Base-by-base conservation (phyloP, 1,140 invertebrate species). In the Archivesica marissinica region DNA sequence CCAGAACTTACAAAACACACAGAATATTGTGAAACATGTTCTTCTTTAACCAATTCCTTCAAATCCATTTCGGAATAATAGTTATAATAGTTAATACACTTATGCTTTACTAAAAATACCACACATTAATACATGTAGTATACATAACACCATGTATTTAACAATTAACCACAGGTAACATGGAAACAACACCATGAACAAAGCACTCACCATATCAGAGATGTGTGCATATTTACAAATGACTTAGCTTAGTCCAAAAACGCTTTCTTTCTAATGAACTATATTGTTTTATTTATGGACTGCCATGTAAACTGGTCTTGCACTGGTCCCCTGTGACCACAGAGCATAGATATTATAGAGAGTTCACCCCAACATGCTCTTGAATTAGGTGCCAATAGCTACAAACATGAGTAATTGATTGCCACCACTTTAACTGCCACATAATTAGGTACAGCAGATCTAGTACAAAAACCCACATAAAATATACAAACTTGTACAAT, bases 261-360 rank as follows among this genome's bases (percentile, higher is more conserved):
- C 59, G 38, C 33, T 64, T 64, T 64, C 59, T 64, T 6, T 35
- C 59, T 64, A 64, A 64, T 64, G 30, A 59, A 23, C 2, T 13
- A 35, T 64, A 35, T 35, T 64, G 59, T 64, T 64, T 64, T 64
- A 64, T 64, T 64, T 64, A 64, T 64, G n/a, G 28, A 35, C 38
- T 9, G 17, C 59, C 59, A 33, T 35, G 30, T 35, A 64, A 64
- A 64, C 20, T 33, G 59, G 23, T 64, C 30, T 64, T 64, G 17
- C 13, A 2, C 1, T 64, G n/a, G 59, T 64, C 59, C 59, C 59
- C 11, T 17, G 28, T 2, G 30, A 28, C 54, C 7, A 54, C 6
- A n/a, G 23, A 59, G 54, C 15, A 59, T 15, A 20, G 54, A 20
- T 20, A 7, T 28, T 59, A 23, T 28, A 4, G 50, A 15, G 25